Evolutionary conservation across 1,140 invertebrate genomes (phyloP).

Genomic region (Propsilocerus akamusi): DNA sequence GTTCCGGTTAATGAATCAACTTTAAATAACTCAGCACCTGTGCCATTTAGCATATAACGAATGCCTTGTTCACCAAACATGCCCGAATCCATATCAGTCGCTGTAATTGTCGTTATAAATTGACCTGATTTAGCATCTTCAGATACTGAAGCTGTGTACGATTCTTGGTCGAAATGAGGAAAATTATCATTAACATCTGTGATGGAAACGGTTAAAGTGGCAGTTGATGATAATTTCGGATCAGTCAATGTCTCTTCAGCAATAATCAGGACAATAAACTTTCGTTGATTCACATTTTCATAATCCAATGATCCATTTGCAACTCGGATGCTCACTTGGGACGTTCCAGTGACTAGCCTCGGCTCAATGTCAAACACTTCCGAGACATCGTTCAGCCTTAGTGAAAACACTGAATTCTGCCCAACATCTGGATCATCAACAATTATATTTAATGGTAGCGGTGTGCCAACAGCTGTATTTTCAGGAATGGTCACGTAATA

Average conservation of each 20-base stretch:
- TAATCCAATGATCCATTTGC: conserved; percentile 67
- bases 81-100: conserved; percentile 68
- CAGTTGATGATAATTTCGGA: conserved; percentile 60
- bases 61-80: conserved; percentile 52
- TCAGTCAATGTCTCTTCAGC: conserved; percentile 64
- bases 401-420: conserved; percentile 56
- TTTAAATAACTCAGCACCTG: conserved; percentile 61
- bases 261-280: conserved; percentile 73
- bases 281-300: conserved; percentile 80
- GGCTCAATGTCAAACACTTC: conserved; percentile 72
- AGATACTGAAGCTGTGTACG: conserved; percentile 47
- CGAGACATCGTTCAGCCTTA: conserved; percentile 58
- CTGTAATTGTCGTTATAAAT: conserved; percentile 52
- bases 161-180: conserved; percentile 55
- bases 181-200: conserved; percentile 82
- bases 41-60: conserved; percentile 60
- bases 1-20: conserved; percentile 63
- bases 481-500: conserved; percentile 65
- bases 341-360: conserved; percentile 52
- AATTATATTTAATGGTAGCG: conserved; percentile 66
- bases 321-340: conserved; percentile 61
- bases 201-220: conserved; percentile 67
- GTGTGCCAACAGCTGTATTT: conserved; percentile 62
- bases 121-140: conserved; percentile 54
- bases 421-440: conserved; percentile 74